phyloP scores from a whole-genome alignment of 2,113 vertebrate species.

The Oncorhynchus clarkii region DNA sequence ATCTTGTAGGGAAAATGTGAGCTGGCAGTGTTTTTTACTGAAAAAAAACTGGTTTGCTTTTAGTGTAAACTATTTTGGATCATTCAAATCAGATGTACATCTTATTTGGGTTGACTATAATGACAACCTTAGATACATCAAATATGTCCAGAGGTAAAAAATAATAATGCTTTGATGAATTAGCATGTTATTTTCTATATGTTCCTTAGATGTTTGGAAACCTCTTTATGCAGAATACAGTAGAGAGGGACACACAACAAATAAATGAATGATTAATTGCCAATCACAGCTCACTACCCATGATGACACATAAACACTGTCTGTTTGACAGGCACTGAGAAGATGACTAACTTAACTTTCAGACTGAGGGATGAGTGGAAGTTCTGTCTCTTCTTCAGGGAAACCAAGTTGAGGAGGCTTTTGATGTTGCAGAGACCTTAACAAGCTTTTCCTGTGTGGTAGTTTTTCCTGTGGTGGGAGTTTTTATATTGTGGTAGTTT shows the following conservation, averaged over 20 bases:
- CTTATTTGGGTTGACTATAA: neutral
- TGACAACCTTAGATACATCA: neutral
- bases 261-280: neutral
- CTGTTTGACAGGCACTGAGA: conserved; percentile 65
- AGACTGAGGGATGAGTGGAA: conserved; percentile 44
- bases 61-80: neutral
- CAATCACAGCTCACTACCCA: neutral
- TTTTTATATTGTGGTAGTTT: no score
- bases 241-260: neutral
- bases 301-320: neutral
- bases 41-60: neutral
- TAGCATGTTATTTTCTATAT: neutral
- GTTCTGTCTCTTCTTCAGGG: conserved; percentile 47
- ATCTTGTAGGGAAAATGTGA: neutral
- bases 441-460: neutral
- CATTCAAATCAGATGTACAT: neutral
- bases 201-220: neutral
- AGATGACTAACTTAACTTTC: conserved; percentile 71
- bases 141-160: neutral
- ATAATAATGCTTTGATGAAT: neutral
- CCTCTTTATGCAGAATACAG: neutral
- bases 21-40: neutral
- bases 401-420: conserved; percentile 33
- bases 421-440: neutral
- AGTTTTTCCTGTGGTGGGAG: neutral